A percentile compares a stretch with the other conserved stretches of the same genome.
These are phyloP conservation scores for Onychomys torridus DNA, from an alignment of 2,797 vertebrate species.

Conservation along the genomic window DNA sequence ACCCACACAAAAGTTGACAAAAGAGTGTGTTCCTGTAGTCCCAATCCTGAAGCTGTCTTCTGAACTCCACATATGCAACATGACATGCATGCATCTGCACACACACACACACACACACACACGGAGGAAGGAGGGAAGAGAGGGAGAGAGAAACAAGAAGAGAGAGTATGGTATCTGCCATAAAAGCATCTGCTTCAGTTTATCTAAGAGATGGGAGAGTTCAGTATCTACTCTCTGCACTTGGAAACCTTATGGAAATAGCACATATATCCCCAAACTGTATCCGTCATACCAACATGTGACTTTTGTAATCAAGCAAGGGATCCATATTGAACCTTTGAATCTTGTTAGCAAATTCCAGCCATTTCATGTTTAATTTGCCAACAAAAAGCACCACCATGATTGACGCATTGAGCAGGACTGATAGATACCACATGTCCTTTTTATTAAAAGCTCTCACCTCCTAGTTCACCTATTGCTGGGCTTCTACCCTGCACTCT, in stretches of 20 bases:
- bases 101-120: no score
- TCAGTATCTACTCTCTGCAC: neutral
- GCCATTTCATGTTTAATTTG: neutral
- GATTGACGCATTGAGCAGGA: neutral
- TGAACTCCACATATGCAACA: neutral
- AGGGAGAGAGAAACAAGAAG: neutral
- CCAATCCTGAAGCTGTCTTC: neutral
- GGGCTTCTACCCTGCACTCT: neutral
- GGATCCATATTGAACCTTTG: neutral
- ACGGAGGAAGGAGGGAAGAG: no score
- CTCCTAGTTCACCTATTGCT: neutral
- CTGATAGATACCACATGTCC: neutral
- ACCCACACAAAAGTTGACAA: neutral
- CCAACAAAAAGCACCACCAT: neutral
- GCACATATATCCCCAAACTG: neutral
- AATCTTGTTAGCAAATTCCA: neutral
- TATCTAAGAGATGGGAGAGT: neutral
- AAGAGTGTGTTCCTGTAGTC: neutral
- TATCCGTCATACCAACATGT: neutral
- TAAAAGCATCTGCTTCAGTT: neutral
- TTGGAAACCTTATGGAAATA: neutral
- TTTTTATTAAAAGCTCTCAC: neutral
- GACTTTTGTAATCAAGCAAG: slow-evolving; percentile 9
- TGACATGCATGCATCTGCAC: no score
- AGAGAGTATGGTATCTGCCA: neutral